These are phyloP conservation scores for Chromoteleia sp. DNA, from an alignment of 2,888 invertebrate genomes.

Conservation along the genomic window DNA sequence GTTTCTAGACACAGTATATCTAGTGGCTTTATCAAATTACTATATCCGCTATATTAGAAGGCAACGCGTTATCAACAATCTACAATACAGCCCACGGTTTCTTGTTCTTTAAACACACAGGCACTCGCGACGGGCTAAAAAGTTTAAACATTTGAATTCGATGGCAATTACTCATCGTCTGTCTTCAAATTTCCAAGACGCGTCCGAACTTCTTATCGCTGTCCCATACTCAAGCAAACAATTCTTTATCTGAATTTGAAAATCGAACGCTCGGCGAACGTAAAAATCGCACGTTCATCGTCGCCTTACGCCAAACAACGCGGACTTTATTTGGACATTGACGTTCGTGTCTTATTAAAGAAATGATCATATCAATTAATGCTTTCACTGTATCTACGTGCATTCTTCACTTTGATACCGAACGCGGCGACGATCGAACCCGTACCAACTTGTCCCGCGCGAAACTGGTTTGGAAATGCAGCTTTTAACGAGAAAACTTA, in stretches of 20 bases:
- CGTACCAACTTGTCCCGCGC: background rate
- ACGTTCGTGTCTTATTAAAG: conserved; percentile 12
- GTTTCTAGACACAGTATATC: conserved; percentile 10
- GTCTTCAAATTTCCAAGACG: background rate
- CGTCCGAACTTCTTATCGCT: background rate
- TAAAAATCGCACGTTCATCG: background rate
- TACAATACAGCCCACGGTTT: conserved; percentile 10
- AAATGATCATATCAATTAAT: conserved; percentile 27
- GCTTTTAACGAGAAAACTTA: conserved; percentile 24
- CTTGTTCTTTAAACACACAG: background rate
- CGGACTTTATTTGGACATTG: background rate
- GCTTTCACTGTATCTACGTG: conserved; percentile 18
- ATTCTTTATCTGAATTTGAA: background rate
- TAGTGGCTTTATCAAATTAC: conserved; percentile 4
- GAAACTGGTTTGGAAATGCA: conserved; percentile 23
- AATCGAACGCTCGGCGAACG: background rate
- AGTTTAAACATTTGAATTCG: conserved; percentile 11
- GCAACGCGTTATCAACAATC: conserved; percentile 17
- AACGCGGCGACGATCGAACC: background rate
- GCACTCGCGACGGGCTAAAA: background rate
- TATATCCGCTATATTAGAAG: conserved; percentile 20
- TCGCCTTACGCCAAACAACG: background rate
- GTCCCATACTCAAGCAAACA: background rate
- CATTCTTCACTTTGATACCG: conserved; percentile 4
- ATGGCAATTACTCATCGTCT: conserved; percentile 3